Conservation (phyloP, 2,797 vertebrate species). For the Poecile montanus region DNA sequence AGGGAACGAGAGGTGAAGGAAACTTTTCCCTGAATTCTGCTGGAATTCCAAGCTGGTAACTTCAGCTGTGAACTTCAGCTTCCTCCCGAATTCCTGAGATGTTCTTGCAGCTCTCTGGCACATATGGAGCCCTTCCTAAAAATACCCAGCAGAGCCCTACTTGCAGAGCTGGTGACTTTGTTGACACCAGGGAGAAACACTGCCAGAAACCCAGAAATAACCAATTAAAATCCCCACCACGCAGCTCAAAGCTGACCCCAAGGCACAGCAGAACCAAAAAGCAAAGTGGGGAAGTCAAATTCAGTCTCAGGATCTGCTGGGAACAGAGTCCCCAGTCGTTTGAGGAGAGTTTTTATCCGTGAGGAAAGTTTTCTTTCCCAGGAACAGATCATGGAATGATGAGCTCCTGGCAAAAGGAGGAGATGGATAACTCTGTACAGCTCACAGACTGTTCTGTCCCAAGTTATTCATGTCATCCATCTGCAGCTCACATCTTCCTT, state of each 20-base stretch:
- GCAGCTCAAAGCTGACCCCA: background rate
- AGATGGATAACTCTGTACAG: background rate
- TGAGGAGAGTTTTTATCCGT: accelerated
- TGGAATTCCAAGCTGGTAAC: background rate
- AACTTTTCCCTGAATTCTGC: background rate
- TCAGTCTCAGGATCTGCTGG: background rate
- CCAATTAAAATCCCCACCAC: background rate
- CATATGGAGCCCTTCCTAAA: constrained; percentile 45
- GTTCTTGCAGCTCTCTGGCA: background rate
- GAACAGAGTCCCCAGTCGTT: background rate
- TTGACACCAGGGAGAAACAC: background rate
- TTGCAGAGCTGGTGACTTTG: background rate
- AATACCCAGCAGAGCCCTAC: constrained; percentile 6
- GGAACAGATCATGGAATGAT: background rate
- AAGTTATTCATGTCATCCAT: background rate
- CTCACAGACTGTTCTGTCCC: background rate
- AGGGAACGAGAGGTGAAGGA: background rate
- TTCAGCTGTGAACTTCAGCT: background rate
- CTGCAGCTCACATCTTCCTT: background rate
- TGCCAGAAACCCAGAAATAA: background rate
- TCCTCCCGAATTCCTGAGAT: background rate
- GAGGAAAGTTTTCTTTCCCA: background rate
- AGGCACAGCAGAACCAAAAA: background rate
- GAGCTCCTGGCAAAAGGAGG: background rate
- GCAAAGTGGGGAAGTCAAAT: background rate